Percentiles rank a stretch among this genome's conserved stretches.
Conservation (phyloP, 2,113 vertebrate genomes). For the Hippolais icterina region DNA sequence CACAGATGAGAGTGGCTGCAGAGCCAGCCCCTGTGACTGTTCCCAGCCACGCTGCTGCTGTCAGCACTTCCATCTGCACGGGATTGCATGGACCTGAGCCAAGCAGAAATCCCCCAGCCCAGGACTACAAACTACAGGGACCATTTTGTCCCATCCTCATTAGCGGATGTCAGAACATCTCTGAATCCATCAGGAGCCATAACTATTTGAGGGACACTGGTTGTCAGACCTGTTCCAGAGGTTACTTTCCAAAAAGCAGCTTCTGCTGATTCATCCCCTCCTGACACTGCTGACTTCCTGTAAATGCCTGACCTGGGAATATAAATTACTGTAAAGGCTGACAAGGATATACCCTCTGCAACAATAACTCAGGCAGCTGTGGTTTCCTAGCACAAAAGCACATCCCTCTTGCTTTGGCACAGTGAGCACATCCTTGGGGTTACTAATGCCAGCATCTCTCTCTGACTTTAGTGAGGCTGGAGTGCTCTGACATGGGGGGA, state of each 20-base stretch:
- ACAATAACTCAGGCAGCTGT: slow-evolving; percentile 4
- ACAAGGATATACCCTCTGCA: slow-evolving; percentile 39
- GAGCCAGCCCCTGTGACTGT: neutral
- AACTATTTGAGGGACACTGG: neutral
- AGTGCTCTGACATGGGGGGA: neutral
- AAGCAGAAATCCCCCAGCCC: neutral
- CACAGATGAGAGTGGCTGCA: neutral
- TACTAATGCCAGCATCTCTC: neutral
- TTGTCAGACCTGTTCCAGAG: neutral
- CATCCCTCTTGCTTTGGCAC: slow-evolving; percentile 21
- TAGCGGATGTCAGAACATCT: neutral
- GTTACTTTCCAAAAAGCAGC: slow-evolving; percentile 6
- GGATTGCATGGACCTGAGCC: neutral
- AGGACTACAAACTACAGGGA: neutral
- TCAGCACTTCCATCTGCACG: neutral
- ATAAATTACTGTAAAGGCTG: slow-evolving; percentile 36
- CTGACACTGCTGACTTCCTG: slow-evolving; percentile 26
- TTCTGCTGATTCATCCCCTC: slow-evolving; percentile 55
- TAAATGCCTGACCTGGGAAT: slow-evolving; percentile 16
- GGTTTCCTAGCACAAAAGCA: slow-evolving; percentile 2
- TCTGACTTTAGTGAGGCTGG: neutral
- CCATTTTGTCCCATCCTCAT: neutral
- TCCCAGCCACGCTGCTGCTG: fast-evolving
- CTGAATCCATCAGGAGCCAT: neutral
- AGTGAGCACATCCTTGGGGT: neutral